These are phyloP conservation scores for Dryas iulia DNA, from an alignment of 1,140 invertebrate species.

Conservation along the genomic window DNA sequence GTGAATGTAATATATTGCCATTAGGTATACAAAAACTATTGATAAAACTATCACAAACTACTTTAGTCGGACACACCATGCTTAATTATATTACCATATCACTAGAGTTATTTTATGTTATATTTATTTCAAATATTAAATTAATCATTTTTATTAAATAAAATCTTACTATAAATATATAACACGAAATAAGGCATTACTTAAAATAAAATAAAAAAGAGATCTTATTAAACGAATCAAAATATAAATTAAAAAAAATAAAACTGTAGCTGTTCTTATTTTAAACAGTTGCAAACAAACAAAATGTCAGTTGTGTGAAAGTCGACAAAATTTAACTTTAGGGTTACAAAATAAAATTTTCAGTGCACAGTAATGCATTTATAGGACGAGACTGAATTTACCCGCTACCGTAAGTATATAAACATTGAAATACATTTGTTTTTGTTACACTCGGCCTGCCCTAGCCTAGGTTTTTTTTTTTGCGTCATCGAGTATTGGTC, in stretches of 20 bases:
- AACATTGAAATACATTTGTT: neutral
- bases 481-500: neutral
- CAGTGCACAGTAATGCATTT: slow-evolving; percentile 60
- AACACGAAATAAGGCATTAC: no score
- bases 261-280: slow-evolving; percentile 37
- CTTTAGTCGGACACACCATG: no score
- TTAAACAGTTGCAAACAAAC: slow-evolving; percentile 36
- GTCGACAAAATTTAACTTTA: slow-evolving; percentile 46
- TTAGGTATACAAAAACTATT: no score
- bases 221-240: neutral
- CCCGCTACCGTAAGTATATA: slow-evolving; percentile 49
- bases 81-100: no score
- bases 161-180: no score
- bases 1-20: no score
- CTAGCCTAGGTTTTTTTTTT: no score
- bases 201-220: no score
- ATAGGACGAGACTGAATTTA: slow-evolving; percentile 37
- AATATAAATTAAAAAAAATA: neutral
- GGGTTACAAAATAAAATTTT: slow-evolving; percentile 79
- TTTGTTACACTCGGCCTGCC: neutral
- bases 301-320: slow-evolving; percentile 59
- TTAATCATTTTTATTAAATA: no score
- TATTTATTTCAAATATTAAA: no score
- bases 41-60: no score
- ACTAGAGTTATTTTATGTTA: no score